Percentiles rank a stretch among this genome's conserved stretches.
phyloP scores from a whole-genome alignment of 2,888 invertebrate genomes.

The Xestobium rufovillosum region DNA sequence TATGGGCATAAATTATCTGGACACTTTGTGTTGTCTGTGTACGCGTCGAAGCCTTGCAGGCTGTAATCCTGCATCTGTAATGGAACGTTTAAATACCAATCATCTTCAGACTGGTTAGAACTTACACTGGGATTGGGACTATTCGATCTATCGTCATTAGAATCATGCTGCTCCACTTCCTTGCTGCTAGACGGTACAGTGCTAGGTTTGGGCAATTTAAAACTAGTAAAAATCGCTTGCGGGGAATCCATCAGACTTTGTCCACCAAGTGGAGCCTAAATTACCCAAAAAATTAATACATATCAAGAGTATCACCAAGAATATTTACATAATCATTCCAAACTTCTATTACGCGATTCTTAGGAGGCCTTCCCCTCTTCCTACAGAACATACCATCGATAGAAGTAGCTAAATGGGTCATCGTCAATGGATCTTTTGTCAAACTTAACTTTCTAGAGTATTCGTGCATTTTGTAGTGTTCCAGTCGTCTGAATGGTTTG shows the following conservation, averaged over 20 bases:
- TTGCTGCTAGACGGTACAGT: constrained; percentile 33
- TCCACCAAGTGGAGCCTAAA: constrained; percentile 32
- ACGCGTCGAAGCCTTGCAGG: constrained; percentile 56
- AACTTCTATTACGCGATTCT: constrained; percentile 88
- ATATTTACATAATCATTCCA: constrained; percentile 69
- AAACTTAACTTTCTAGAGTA: constrained; percentile 42
- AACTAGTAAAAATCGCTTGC: constrained; percentile 88
- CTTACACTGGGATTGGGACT: constrained; percentile 38
- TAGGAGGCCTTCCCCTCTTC: constrained; percentile 92
- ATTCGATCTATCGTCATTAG: constrained; percentile 39
- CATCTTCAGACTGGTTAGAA: constrained; percentile 27
- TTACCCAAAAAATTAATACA: constrained; percentile 14
- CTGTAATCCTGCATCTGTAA: constrained; percentile 47
- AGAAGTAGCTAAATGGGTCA: constrained; percentile 58
- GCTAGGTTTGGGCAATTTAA: constrained; percentile 74
- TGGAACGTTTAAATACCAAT: no score
- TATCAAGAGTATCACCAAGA: constrained; percentile 5
- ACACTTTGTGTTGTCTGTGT: constrained; percentile 57
- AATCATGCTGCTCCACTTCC: constrained; percentile 37
- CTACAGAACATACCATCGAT: constrained; percentile 88
- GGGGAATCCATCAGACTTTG: constrained; percentile 56
- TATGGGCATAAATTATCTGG: constrained; percentile 69
- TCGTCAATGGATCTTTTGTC: constrained; percentile 44
- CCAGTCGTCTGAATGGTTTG: constrained; percentile 71
- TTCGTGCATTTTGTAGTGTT: constrained; percentile 77